Conservation (phyloP, 2,113 vertebrate genomes). For the Strix aluco region DNA sequence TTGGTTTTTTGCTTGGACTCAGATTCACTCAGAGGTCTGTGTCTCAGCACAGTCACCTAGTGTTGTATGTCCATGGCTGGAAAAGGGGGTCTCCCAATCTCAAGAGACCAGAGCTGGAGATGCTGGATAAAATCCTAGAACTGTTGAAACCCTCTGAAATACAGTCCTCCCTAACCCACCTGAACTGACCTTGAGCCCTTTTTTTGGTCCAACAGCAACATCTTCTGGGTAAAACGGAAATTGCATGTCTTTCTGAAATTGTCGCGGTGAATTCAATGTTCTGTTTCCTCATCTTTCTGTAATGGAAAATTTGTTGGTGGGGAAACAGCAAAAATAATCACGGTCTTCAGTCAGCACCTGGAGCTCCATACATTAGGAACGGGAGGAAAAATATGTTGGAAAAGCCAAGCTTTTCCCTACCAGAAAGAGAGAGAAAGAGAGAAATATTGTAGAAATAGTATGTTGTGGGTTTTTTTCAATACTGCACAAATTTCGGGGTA, state of each 20-base stretch:
- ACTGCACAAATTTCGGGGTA: neutral
- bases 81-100: neutral
- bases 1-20: neutral
- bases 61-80: neutral
- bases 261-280: neutral
- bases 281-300: neutral
- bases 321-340: neutral
- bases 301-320: neutral
- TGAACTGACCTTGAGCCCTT: neutral
- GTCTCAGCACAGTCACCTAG: neutral
- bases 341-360: neutral
- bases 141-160: neutral
- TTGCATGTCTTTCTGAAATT: neutral
- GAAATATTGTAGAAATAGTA: neutral
- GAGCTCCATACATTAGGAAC: neutral
- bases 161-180: neutral
- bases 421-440: neutral
- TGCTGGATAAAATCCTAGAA: neutral
- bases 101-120: neutral
- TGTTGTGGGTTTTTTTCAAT: neutral
- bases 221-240: conserved; percentile 36
- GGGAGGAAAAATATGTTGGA: neutral
- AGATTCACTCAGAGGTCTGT: neutral
- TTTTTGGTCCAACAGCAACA: conserved; percentile 42
- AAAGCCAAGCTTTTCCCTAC: neutral